Evolutionary conservation across 2,797 vertebrate genomes (phyloP).

Genomic region (Platyrinchus mystaceus): DNA sequence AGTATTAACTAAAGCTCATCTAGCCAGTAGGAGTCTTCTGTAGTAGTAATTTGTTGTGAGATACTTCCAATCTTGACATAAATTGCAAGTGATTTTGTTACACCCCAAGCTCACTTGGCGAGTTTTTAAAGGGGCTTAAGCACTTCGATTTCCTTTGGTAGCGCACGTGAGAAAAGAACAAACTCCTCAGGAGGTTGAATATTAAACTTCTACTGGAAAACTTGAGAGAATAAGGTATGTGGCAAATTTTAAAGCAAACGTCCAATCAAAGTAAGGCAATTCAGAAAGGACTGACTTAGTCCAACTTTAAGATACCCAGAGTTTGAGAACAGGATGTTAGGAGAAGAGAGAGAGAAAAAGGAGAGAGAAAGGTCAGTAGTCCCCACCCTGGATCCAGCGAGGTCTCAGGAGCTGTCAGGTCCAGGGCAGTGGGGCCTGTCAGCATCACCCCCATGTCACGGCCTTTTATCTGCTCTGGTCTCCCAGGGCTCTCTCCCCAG

Average conservation of each 20-base stretch:
- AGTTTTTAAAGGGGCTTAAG: background rate
- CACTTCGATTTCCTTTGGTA: fast-evolving
- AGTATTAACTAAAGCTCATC: background rate
- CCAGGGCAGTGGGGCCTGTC: background rate
- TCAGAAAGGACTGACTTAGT: background rate
- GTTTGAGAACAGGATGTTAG: background rate
- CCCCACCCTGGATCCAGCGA: background rate
- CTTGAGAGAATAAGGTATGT: background rate
- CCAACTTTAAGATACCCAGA: background rate
- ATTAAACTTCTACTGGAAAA: background rate
- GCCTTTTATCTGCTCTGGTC: background rate
- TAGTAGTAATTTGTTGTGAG: background rate
- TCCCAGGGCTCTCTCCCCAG: background rate
- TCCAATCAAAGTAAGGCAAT: background rate
- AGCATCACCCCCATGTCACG: background rate
- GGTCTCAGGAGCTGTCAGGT: background rate
- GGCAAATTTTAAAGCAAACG: background rate
- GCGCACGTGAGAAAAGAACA: background rate
- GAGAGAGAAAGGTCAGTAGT: background rate
- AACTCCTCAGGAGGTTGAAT: background rate
- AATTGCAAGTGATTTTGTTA: background rate
- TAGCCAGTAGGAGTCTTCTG: background rate
- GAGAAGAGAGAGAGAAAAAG: background rate
- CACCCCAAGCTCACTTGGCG: fast-evolving
- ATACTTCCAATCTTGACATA: background rate